phyloP scores from a whole-genome alignment of 30 jellyfish, hydroid and myxozoan genomes.

The Pelagia noctiluca region DNA sequence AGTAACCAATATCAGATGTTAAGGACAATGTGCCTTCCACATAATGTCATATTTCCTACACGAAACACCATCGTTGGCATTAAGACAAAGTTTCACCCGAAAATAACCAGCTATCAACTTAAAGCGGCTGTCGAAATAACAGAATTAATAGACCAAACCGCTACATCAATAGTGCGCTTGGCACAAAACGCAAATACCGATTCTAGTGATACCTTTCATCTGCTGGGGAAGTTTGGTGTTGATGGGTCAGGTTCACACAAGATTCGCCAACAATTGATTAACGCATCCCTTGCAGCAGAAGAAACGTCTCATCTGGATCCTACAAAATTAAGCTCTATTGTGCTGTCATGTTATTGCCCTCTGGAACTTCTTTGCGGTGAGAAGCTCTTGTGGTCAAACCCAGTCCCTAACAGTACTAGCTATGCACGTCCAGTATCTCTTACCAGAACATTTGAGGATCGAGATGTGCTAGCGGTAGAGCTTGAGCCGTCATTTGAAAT shows the following conservation, averaged over 20 bases:
- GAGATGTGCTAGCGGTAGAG: slow-evolving; percentile 19
- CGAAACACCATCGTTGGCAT: not conserved
- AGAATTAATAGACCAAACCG: not conserved
- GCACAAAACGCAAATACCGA: not conserved
- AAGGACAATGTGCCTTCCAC: not conserved
- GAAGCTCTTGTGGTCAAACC: slow-evolving; percentile 5
- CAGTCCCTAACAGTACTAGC: slow-evolving; percentile 29
- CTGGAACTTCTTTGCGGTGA: not conserved
- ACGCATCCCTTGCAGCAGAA: not conserved
- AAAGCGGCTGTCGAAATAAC: not conserved
- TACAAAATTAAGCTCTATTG: not conserved
- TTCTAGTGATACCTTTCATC: not conserved
- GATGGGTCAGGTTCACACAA: slow-evolving; percentile 22
- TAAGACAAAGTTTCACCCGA: slow-evolving; percentile 11
- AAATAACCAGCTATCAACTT: slow-evolving; percentile 7
- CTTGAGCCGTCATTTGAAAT: slow-evolving; percentile 15
- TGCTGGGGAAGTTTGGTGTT: slow-evolving; percentile 10
- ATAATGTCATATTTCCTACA: slow-evolving; percentile 4
- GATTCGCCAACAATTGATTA: slow-evolving; percentile 1
- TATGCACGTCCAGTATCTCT: slow-evolving; percentile 32
- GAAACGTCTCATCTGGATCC: slow-evolving; percentile 19
- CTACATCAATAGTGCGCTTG: not conserved
- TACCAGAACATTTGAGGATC: slow-evolving; percentile 23
- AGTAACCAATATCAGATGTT: slow-evolving; percentile 5
- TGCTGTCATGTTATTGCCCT: slow-evolving; percentile 31